These are phyloP conservation scores for Podargus strigoides DNA, from an alignment of 2,797 vertebrate species.

Conservation along the genomic window DNA sequence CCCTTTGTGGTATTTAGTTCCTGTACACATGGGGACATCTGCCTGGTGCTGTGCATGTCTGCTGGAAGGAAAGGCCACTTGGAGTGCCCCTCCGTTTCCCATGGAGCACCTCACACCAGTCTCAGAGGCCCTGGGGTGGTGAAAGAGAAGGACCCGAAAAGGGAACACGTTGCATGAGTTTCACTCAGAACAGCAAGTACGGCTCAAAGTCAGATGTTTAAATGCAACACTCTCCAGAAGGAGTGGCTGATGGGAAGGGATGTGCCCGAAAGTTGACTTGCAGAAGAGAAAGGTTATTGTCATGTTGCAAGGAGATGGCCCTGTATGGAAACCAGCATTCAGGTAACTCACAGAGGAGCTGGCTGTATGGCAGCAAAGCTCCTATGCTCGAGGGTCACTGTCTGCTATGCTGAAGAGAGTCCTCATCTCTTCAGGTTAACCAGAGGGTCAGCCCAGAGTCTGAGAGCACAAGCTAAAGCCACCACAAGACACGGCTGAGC, in stretches of 20 bases:
- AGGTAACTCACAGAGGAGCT: rapidly evolving
- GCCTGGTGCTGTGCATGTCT: rapidly evolving
- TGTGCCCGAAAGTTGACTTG: background rate
- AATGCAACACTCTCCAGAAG: background rate
- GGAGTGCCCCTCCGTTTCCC: background rate
- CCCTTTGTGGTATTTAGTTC: background rate
- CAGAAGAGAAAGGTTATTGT: background rate
- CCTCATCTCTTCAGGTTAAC: background rate
- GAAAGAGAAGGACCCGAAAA: background rate
- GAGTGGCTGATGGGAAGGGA: background rate
- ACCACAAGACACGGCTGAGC: rapidly evolving
- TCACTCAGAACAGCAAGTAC: background rate
- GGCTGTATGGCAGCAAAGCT: background rate
- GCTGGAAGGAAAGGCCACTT: background rate
- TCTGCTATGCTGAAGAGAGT: rapidly evolving
- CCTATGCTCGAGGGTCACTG: rapidly evolving
- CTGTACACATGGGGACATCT: rapidly evolving
- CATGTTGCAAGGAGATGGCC: background rate
- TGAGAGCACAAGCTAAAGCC: background rate
- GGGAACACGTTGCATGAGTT: background rate
- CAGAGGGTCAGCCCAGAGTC: background rate
- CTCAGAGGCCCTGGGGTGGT: rapidly evolving
- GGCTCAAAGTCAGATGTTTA: background rate
- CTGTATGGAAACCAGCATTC: rapidly evolving
- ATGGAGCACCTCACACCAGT: background rate